Evolutionary conservation across 2,113 vertebrate species (phyloP).

Genomic region (Rhadina sibilatrix): DNA sequence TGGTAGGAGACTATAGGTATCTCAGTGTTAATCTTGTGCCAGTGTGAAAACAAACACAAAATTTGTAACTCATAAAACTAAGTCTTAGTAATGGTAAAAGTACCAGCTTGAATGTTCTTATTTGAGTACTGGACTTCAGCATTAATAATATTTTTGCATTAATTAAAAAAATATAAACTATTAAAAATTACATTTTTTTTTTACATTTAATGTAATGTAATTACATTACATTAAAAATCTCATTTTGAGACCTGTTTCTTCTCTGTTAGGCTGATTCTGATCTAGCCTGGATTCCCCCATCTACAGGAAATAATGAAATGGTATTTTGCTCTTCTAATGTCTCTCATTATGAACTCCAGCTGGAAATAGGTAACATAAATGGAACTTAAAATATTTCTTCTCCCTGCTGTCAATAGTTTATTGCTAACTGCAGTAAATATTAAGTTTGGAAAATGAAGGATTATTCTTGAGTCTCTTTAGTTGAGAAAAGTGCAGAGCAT

Average conservation of each 20-base stretch:
- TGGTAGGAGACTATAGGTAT: background rate
- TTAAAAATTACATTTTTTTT: background rate
- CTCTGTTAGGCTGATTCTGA: slow-evolving; percentile 77
- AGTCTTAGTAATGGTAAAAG: background rate
- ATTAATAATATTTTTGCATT: background rate
- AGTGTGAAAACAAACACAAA: background rate
- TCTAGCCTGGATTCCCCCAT: slow-evolving; percentile 74
- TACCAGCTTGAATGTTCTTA: background rate
- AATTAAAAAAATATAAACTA: background rate
- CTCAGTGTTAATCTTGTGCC: background rate
- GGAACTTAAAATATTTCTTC: background rate
- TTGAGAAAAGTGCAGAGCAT: background rate
- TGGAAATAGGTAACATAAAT: slow-evolving; percentile 86
- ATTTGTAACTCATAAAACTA: background rate
- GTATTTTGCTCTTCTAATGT: slow-evolving; percentile 79
- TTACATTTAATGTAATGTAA: no score
- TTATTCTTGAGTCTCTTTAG: background rate
- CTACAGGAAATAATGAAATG: slow-evolving; percentile 73
- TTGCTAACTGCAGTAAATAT: background rate
- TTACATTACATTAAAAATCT: no score
- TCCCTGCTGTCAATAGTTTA: background rate
- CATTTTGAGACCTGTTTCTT: slow-evolving; percentile 2
- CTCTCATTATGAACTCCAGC: slow-evolving; percentile 91
- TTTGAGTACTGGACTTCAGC: background rate
- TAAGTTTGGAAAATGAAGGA: background rate